A percentile compares a stretch with the other conserved stretches of the same genome.
These are phyloP conservation scores for Rhizomys pruinosus DNA, from an alignment of 2,113 vertebrate genomes.

Conservation along the genomic window DNA sequence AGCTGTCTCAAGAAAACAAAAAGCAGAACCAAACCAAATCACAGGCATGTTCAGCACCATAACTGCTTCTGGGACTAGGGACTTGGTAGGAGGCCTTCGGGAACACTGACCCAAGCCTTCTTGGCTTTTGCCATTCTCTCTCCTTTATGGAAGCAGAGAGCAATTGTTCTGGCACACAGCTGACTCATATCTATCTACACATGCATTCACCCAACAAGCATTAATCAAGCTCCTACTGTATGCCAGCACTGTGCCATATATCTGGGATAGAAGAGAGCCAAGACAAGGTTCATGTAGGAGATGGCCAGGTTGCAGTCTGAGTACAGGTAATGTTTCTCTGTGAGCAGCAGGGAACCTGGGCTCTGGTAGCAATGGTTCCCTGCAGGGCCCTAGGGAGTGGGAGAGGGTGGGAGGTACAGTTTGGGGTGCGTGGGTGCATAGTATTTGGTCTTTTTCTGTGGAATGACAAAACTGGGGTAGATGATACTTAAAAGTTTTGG, in stretches of 20 bases:
- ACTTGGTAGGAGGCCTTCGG: neutral
- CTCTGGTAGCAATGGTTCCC: neutral
- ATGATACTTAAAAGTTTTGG: neutral
- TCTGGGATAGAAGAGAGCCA: neutral
- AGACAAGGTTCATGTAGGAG: neutral
- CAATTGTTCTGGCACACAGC: accelerated
- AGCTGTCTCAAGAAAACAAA: too few relatives aligned
- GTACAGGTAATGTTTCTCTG: neutral
- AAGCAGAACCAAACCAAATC: too few relatives aligned
- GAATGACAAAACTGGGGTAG: neutral
- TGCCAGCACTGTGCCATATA: accelerated
- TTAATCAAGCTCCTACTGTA: accelerated
- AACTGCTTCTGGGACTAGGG: neutral
- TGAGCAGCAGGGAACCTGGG: neutral
- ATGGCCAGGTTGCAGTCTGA: neutral
- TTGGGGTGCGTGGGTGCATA: neutral
- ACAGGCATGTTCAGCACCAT: too few relatives aligned
- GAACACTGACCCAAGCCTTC: neutral
- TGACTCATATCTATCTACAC: too few relatives aligned
- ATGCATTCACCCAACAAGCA: neutral
- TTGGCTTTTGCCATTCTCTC: neutral
- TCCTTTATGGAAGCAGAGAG: accelerated
- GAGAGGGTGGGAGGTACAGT: neutral
- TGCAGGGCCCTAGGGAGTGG: neutral
- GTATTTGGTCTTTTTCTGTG: neutral